Conservation (phyloP, 2,113 vertebrate species). For the Scortum barcoo region DNA sequence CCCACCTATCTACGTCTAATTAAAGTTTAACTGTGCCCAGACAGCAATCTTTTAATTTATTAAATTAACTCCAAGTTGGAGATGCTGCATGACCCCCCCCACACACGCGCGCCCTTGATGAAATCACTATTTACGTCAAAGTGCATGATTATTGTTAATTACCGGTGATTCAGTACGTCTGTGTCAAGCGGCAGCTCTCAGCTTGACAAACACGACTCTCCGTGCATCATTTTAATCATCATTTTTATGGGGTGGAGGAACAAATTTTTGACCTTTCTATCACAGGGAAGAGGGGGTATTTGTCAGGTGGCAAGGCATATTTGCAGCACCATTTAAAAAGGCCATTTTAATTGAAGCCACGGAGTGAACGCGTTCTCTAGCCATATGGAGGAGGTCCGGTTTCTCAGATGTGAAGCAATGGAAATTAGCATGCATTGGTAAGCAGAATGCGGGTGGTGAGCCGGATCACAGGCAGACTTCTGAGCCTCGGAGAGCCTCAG, state of each 20-base stretch:
- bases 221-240: conserved; percentile 9
- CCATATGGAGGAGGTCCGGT: conserved; percentile 33
- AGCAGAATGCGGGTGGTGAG: conserved; percentile 31
- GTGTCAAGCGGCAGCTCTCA: conserved; percentile 51
- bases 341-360: conserved; percentile 57
- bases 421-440: conserved; percentile 53
- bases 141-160: conserved; percentile 43
- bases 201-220: conserved; percentile 33
- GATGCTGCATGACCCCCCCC: conserved; percentile 9
- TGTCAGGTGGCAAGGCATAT: conserved; percentile 35
- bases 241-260: conserved; percentile 19
- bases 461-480: conserved; percentile 39
- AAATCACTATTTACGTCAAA: conserved; percentile 45
- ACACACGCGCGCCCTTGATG: conserved; percentile 8
- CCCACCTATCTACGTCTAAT: conserved; percentile 47
- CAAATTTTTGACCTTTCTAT: conserved; percentile 40
- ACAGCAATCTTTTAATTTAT: conserved; percentile 56
- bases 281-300: neutral
- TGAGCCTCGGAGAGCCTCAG: conserved; percentile 26
- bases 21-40: conserved; percentile 53
- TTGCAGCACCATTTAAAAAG: conserved; percentile 46
- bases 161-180: conserved; percentile 10
- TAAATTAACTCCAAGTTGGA: conserved; percentile 38
- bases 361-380: conserved; percentile 15
- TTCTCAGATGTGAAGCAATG: conserved; percentile 51